These are phyloP conservation scores for Typhlomys cinereus DNA, from an alignment of 2,113 vertebrate genomes.

Conservation along the genomic window DNA sequence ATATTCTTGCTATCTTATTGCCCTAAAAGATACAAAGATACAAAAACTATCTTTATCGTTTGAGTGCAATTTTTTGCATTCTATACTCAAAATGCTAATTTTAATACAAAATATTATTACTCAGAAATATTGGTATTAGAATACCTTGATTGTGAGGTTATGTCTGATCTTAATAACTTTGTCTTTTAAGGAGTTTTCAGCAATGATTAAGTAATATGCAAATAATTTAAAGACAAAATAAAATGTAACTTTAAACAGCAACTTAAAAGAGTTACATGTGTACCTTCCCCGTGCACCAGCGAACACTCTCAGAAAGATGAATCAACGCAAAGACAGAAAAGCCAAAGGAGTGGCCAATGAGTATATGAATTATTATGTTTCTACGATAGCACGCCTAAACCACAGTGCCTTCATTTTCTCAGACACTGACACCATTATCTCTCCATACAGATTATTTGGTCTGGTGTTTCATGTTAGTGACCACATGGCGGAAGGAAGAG, in stretches of 20 bases:
- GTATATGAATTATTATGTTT: neutral
- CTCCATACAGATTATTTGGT: neutral
- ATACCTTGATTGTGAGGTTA: slow-evolving; percentile 30
- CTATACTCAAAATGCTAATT: neutral
- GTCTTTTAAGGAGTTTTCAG: neutral
- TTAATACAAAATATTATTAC: neutral
- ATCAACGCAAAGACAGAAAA: neutral
- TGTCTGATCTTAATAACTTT: neutral
- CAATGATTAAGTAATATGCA: slow-evolving; percentile 20
- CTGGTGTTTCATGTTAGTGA: neutral
- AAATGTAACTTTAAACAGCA: slow-evolving; percentile 20
- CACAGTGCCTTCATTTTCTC: neutral
- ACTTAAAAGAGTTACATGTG: neutral
- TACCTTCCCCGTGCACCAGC: neutral
- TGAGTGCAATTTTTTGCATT: slow-evolving; percentile 8
- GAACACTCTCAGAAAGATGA: neutral
- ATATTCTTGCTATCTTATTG: neutral
- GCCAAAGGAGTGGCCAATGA: neutral
- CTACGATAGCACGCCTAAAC: neutral
- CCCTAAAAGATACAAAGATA: slow-evolving; percentile 39
- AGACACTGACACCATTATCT: neutral
- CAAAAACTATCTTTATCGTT: neutral
- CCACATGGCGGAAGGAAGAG: neutral
- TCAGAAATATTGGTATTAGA: neutral
- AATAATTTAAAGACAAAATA: slow-evolving; percentile 7